phyloP scores from a whole-genome alignment of 1,140 invertebrate species.

The Macrobrachium rosenbergii region DNA sequence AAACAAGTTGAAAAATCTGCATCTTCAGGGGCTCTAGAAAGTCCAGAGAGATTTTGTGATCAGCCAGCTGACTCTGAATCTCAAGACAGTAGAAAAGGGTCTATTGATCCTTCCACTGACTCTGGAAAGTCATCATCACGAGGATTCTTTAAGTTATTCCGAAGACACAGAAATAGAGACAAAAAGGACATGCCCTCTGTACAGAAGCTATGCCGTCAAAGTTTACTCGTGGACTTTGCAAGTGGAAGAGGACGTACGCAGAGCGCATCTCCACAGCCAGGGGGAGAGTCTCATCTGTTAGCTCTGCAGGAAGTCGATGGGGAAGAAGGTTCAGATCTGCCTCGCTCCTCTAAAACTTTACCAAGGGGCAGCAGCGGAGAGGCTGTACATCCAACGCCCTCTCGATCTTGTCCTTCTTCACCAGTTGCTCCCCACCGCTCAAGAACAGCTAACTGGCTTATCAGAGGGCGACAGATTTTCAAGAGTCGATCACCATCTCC shows the following conservation, averaged over 20 bases:
- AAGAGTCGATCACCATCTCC: constrained; percentile 52
- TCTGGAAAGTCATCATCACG: constrained; percentile 23
- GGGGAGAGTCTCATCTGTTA: constrained; percentile 12
- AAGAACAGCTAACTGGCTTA: constrained; percentile 47
- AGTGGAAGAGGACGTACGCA: constrained; percentile 50
- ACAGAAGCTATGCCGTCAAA: constrained; percentile 51
- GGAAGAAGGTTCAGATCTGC: constrained; percentile 24
- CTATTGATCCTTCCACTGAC: constrained; percentile 30
- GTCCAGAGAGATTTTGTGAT: constrained; percentile 33
- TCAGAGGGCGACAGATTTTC: constrained; percentile 51
- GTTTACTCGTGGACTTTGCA: constrained; percentile 53
- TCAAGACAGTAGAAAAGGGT: constrained; percentile 37
- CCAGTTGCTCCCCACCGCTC: constrained; percentile 52
- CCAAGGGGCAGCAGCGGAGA: constrained; percentile 37
- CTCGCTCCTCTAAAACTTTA: constrained; percentile 47
- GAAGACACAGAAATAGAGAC: constrained; percentile 41
- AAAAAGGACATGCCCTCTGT: constrained; percentile 57
- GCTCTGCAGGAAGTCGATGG: constrained; percentile 41
- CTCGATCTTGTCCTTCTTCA: constrained; percentile 54
- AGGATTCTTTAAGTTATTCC: constrained; percentile 51
- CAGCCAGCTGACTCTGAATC: constrained; percentile 48
- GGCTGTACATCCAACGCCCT: constrained; percentile 21
- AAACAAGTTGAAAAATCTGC: constrained; percentile 51
- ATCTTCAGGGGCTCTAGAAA: constrained; percentile 41
- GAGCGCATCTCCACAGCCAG: constrained; percentile 53